Base-by-base conservation (phyloP, 2,888 invertebrate genomes). In the Odontothrips loti region DNA sequence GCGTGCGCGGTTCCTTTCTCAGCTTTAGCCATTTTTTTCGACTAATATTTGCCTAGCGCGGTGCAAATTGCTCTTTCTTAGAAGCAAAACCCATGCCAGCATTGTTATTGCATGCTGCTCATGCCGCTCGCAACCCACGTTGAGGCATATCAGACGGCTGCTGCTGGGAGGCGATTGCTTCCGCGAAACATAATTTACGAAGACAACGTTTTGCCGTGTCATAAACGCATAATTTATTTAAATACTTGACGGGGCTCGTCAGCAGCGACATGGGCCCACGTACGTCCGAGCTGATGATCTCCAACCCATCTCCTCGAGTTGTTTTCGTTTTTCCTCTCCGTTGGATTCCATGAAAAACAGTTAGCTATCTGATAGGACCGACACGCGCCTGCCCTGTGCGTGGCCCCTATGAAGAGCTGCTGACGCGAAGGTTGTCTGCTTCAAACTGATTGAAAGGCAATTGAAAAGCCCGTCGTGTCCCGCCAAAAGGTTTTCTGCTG, bases 161-260 rank as follows among this genome's bases (percentile, higher is more conserved):
- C 34, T 43, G 34, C 34, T 43, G 34, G 34, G 34, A 43, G 34
- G 34, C 34, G 34, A 43, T 20, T 9, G 68, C 68, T 68, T 68
- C 68, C 68, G 68, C 68, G 68, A 68, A 68, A 68, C 23, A 68
- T 23, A 68, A 27, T 58, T 58, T 58, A 58, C 58, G 15, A 58
- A 58, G 58, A 58, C 68, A n/a, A 23, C 68, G 68, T 68, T 68
- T 27, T 68, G 68, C n/a, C 68, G 68, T 23, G 68, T 68, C 68
- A 68, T 68, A 68, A 68, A 68, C 23, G 68, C 68, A 68, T 68
- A 68, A 68, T 68, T n/a, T 68, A 68, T 68, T 68, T 68, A 68
- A 68, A 68, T 68, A 23, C 68, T 12, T 68, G 68, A 68, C 68
- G 68, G 23, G n/a, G n/a, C 68, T 27, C 68, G 68, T 68, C 68